phyloP scores from a whole-genome alignment of 2,113 vertebrate species.

The Nothocercus julius region DNA sequence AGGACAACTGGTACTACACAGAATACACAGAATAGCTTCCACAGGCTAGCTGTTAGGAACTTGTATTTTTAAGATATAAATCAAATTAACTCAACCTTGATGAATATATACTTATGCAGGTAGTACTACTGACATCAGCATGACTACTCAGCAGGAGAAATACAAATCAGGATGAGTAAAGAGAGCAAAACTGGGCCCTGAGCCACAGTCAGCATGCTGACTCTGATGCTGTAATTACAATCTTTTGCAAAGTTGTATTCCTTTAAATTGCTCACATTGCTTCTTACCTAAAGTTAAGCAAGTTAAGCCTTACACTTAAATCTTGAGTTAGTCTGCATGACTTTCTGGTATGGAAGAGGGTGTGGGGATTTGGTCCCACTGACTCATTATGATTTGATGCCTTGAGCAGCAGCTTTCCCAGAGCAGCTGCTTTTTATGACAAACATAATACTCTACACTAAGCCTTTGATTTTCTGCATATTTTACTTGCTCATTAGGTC shows the following conservation, averaged over 20 bases:
- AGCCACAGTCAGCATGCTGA: background rate
- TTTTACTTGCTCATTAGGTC: slow-evolving; percentile 33
- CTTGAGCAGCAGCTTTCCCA: slow-evolving; percentile 9
- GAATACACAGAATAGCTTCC: background rate
- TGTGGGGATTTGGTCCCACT: background rate
- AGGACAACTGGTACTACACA: background rate
- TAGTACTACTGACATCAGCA: background rate
- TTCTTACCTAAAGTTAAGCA: background rate
- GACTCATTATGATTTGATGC: background rate
- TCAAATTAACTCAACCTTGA: background rate
- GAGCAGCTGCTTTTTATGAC: slow-evolving; percentile 43
- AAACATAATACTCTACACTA: background rate
- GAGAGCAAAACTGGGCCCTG: background rate
- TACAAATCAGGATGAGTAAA: background rate
- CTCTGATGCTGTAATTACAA: background rate
- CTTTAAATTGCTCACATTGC: background rate
- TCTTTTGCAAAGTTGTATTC: background rate
- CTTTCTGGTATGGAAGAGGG: background rate
- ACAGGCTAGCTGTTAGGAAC: background rate
- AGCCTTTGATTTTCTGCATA: slow-evolving; percentile 37
- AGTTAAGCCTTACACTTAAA: background rate
- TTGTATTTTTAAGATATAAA: background rate
- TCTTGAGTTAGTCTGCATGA: background rate
- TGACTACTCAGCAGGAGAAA: background rate
- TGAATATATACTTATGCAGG: background rate